phyloP scores from a whole-genome alignment of 2,888 invertebrate genomes.

The Acleris cristana region DNA sequence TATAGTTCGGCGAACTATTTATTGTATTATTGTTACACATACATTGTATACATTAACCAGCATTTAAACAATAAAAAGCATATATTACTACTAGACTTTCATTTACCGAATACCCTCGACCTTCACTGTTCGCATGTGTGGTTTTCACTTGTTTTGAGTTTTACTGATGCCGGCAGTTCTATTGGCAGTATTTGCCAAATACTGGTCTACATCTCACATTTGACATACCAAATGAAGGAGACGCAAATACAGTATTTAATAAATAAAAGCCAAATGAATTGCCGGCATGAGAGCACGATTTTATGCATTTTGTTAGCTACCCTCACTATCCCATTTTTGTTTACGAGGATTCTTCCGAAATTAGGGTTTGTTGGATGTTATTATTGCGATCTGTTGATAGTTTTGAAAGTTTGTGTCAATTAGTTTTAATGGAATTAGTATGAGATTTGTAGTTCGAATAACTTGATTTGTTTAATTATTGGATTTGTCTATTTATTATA shows the following conservation, averaged over 20 bases:
- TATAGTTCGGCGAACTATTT: not conserved
- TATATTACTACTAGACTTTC: conserved; percentile 51
- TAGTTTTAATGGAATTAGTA: not conserved
- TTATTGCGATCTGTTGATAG: not conserved
- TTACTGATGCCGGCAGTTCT: too few species aligned
- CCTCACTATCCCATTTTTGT: not conserved
- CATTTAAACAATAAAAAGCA: conserved; percentile 53
- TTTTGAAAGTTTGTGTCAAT: not conserved
- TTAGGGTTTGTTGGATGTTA: conserved; percentile 3
- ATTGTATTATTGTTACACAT: conserved; percentile 11
- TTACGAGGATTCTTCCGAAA: not conserved
- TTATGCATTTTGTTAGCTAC: conserved; percentile 22
- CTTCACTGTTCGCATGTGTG: conserved; percentile 25
- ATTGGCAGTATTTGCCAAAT: too few species aligned
- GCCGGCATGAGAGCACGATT: conserved; percentile 10
- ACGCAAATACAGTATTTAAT: too few species aligned
- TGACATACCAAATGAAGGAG: too few species aligned
- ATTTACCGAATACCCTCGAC: conserved; percentile 42
- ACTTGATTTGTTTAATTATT: too few species aligned
- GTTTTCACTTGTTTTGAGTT: conserved; percentile 20
- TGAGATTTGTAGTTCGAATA: too few species aligned
- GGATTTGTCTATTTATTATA: too few species aligned
- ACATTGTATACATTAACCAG: conserved; percentile 19
- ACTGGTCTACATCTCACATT: too few species aligned
- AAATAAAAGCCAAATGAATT: too few species aligned